Conservation (phyloP, 2,113 vertebrate species). For the Thymallus thymallus region DNA sequence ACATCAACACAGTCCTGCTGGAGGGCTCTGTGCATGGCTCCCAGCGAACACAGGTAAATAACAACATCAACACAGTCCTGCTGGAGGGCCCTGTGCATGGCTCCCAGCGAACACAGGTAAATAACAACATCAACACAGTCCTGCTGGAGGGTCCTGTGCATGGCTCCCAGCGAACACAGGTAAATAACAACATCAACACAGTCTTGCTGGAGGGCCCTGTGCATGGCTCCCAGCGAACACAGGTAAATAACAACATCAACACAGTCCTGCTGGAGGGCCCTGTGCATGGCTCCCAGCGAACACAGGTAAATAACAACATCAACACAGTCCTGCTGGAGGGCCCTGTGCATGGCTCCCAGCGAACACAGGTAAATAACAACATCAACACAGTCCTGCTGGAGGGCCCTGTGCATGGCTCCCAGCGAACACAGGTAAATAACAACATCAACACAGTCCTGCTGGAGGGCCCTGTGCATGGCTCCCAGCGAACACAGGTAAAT, state of each 20-base stretch:
- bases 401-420: slow-evolving; percentile 88
- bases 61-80: too few relatives aligned
- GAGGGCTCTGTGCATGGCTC: too few relatives aligned
- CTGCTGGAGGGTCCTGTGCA: too few relatives aligned
- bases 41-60: too few relatives aligned
- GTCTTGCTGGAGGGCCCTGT: slow-evolving; percentile 91
- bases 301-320: slow-evolving; percentile 58
- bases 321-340: slow-evolving; percentile 85
- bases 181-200: too few relatives aligned
- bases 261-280: slow-evolving; percentile 87
- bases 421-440: slow-evolving; percentile 64
- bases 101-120: too few relatives aligned
- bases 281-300: slow-evolving; percentile 81
- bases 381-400: slow-evolving; percentile 77
- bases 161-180: too few relatives aligned
- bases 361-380: slow-evolving; percentile 59
- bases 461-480: slow-evolving; percentile 90
- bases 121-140: too few relatives aligned
- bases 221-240: slow-evolving; percentile 76
- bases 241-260: slow-evolving; percentile 58
- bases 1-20: too few relatives aligned
- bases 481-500: slow-evolving; percentile 70
- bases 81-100: too few relatives aligned
- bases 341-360: slow-evolving; percentile 84
- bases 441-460: slow-evolving; percentile 54